Base-by-base conservation (phyloP, 2,888 invertebrate species). In the Coronaproctus castanopsis region DNA sequence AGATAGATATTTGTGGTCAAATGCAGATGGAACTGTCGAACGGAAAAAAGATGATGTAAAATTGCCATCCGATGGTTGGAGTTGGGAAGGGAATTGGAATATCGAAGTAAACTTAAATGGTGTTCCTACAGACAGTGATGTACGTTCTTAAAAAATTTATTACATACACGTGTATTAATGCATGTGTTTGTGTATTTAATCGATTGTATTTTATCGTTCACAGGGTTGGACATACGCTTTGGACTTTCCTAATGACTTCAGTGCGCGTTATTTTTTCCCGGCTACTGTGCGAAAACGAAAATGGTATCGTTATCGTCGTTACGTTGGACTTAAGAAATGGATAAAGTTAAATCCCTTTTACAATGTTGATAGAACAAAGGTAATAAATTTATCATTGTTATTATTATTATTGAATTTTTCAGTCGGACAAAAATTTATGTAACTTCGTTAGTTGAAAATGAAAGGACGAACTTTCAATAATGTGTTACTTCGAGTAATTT, bases 81-180 rank as follows among this genome's bases (percentile, higher is more conserved):
- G 89, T 68, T 95, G 93, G 93, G 93, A 95, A 74, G 87, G 87
- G 2, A 89, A 90, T 65, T 93, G 93, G 92, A 83, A 85, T 67
- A 75, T 89, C 59, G 89, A 90, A 69, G 77, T 87, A 21, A 84
- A 85, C 2, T 74, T 87, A 65, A 85, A 88, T 70, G 91, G 91
- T 2, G 86, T 90, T 68, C 85, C 88, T 2, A 74, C 92, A 62
- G 87, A 87, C 68, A 85, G 88, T 70, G 87, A 91, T 75, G 91
- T 78, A 70, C 67, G 36, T 60, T 51, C 49, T 59, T n/a, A 49
- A 54, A 23, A 14, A 8, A 36, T 36, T 36, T 36, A 8, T 36
- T 36, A 14, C 14, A 5, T 36, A 14, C 36, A 14, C 36, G 36
- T 5, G 14, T 8, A 36, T 36, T n/a, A n/a, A 5, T 24, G 36